Base-by-base conservation (phyloP, 2,888 invertebrate genomes). In the Acronicta psi region DNA sequence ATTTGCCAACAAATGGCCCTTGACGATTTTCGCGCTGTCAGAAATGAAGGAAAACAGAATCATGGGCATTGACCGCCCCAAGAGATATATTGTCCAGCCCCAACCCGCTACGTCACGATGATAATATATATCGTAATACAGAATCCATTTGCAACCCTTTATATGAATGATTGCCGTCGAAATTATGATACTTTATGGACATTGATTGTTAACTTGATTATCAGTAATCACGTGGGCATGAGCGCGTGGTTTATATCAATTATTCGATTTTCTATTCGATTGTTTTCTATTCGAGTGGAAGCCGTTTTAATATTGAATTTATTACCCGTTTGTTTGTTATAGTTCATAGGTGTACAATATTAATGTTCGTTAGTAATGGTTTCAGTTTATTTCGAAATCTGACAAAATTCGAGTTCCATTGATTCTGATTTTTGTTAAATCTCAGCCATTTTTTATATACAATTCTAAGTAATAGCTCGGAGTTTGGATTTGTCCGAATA, bases 1-100 rank as follows among this genome's bases (percentile, higher is more conserved):
- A 91, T 90, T 84, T 83, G 81, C 75, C 81, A 89, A 85, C 86
- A 92, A 93, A 93, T 92, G 91, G 80, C 87, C 92, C 93, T 88
- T 90, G 91, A 92, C 90, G 87, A 82, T 84, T 90, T 66, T 88
- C 86, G 88, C 87, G 80, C 77, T 87, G 86, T 90, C 90, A 88
- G 87, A 86, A 90, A 90, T 90, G 88, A 89, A 89, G 89, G 88
- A 88, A 90, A 91, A 90, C 88, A 90, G 83, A 75, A 59, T 79
- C 73, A 76, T 76, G 69, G 59, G 66, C 64, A 73, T 73, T 71
- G 80, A 74, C 79, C 82, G 73, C 79, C 81, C 84, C 79, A 68
- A 84, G 80, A 87, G 88, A 87, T 89, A 87, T 87, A 88, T 87
- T 78, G 82, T 79, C 75, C 69, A 77, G 75, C 47, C 70, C 69